These are phyloP conservation scores for Urosaurus nigricauda DNA, from an alignment of 2,797 vertebrate species.

Conservation along the genomic window DNA sequence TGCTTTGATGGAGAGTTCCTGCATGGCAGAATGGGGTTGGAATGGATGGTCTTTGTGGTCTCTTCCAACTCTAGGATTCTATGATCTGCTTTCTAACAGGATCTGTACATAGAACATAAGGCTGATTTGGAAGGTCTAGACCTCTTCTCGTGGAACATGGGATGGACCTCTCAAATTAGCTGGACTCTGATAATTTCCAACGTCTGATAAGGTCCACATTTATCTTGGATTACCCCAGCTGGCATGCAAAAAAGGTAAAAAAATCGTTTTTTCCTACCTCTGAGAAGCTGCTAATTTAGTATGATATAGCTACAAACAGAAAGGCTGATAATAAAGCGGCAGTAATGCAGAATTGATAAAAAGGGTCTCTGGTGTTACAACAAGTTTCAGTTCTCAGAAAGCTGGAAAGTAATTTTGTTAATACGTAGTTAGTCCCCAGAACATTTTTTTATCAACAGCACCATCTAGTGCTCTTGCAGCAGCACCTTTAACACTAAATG, in stretches of 20 bases:
- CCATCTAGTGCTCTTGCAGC: constrained; percentile 56
- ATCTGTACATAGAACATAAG: not conserved
- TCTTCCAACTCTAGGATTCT: too few relatives aligned
- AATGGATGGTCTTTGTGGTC: too few relatives aligned
- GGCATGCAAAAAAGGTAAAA: too few relatives aligned
- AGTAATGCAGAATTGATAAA: not conserved
- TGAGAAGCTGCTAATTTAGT: not conserved
- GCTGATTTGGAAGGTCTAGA: not conserved
- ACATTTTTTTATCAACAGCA: constrained; percentile 12
- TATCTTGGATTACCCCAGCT: too few relatives aligned
- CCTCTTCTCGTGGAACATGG: not conserved
- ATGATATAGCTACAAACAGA: not conserved
- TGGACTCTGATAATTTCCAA: not conserved
- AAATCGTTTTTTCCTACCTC: not conserved
- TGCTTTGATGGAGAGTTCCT: too few relatives aligned
- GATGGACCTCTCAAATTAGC: not conserved
- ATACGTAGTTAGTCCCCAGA: too few relatives aligned
- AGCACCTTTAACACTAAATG: too few relatives aligned
- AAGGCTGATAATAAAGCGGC: not conserved
- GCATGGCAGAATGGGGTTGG: too few relatives aligned
- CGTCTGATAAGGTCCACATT: too few relatives aligned
- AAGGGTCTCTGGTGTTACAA: accelerated
- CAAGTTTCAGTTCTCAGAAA: accelerated
- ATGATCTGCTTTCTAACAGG: not conserved
- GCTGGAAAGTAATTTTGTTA: accelerated